Conservation (phyloP, 1,140 invertebrate species). For the Oppia nitens region DNA sequence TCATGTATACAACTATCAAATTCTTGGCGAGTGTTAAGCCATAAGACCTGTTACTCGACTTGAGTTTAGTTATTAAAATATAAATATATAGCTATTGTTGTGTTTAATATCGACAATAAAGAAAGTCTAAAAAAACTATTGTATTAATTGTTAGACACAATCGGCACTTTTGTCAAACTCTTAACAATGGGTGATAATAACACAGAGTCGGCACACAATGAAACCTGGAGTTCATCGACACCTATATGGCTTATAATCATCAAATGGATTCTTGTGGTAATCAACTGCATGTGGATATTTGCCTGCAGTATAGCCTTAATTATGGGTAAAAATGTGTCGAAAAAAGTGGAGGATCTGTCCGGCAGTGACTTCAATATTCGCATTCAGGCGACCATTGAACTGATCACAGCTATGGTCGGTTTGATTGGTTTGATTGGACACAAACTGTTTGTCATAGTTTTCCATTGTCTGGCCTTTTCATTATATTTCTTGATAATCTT, state of each 20-base stretch:
- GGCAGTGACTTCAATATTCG: neutral
- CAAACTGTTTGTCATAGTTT: neutral
- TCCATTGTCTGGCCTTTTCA: neutral
- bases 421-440: neutral
- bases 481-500: neutral
- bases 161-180: neutral
- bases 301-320: neutral
- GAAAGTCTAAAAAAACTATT: no score
- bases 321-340: neutral
- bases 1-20: no score
- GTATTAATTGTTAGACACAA: no score
- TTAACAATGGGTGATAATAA: neutral
- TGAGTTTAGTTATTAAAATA: no score
- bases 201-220: neutral
- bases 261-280: neutral
- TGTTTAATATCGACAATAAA: no score
- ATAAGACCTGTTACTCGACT: no score
- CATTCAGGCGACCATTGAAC: neutral
- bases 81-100: no score
- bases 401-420: neutral
- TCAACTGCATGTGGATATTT: neutral
- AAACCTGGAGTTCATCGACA: neutral
- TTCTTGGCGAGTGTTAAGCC: no score
- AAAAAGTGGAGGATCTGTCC: neutral
- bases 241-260: neutral